Evolutionary conservation across 2,888 invertebrate species (phyloP).

Genomic region (Drosophila kambysellisi): DNA sequence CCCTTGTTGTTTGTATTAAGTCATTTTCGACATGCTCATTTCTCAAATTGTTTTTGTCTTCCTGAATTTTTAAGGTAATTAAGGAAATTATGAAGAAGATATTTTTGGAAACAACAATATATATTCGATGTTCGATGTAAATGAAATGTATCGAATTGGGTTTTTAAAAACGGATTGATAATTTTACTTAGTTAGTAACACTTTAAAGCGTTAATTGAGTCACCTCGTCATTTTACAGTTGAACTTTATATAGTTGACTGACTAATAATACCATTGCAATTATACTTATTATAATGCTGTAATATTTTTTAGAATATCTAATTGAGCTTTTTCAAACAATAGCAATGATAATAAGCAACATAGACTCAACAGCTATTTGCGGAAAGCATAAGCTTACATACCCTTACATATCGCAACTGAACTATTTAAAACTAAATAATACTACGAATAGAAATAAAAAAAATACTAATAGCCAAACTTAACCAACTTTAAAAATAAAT

Average conservation of each 20-base stretch:
- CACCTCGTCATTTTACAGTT: background rate
- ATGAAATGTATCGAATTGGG: background rate
- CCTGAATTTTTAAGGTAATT: background rate
- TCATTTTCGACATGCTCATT: background rate
- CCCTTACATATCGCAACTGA: background rate
- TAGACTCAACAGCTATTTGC: background rate
- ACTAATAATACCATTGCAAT: background rate
- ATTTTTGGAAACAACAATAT: background rate
- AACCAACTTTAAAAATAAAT: background rate
- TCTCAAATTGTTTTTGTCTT: background rate
- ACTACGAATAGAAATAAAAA: background rate
- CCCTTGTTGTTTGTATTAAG: background rate
- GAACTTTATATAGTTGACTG: background rate
- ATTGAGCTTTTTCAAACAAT: background rate
- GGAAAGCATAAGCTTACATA: background rate
- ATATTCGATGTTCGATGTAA: background rate
- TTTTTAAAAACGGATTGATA: background rate
- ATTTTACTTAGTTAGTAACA: background rate
- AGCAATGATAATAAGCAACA: background rate
- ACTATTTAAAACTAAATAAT: background rate
- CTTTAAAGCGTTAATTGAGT: background rate
- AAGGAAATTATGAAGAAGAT: background rate
- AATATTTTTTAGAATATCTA: background rate
- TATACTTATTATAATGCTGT: background rate
- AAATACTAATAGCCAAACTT: background rate